Evolutionary conservation across 2,888 invertebrate species (phyloP).

Genomic region (Trachelus stipa): DNA sequence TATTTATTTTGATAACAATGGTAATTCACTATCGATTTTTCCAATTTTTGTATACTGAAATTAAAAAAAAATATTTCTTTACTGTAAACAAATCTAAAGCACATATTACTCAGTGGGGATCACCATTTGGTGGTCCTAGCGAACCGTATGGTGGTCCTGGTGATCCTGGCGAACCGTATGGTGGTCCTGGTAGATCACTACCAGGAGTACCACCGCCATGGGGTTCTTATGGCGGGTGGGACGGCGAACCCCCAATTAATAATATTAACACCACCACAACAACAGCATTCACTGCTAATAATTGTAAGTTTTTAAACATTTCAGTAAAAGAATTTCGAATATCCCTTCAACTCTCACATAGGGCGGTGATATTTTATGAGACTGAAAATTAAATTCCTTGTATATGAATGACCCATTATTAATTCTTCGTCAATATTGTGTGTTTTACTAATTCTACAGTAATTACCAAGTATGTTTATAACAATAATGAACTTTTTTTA

Average conservation of each 20-base stretch:
- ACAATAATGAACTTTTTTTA: background rate
- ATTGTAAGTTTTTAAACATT: background rate
- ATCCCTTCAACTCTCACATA: background rate
- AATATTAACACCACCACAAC: background rate
- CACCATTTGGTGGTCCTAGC: background rate
- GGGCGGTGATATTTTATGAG: too few relatives aligned
- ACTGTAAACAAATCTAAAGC: background rate
- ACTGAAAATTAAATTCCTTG: too few relatives aligned
- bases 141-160: background rate
- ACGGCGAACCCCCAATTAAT: background rate
- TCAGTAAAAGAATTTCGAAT: background rate
- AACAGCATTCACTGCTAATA: background rate
- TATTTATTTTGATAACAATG: background rate
- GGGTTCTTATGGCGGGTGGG: background rate
- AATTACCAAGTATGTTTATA: background rate
- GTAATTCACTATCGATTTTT: background rate
- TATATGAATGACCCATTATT: too few relatives aligned
- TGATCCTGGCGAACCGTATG: background rate
- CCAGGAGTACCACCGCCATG: background rate
- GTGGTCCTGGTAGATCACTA: too few relatives aligned
- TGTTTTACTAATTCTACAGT: background rate
- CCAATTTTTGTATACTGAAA: too few relatives aligned
- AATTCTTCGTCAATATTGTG: background rate
- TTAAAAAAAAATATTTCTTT: background rate
- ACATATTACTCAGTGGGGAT: constrained; percentile 13